These are phyloP conservation scores for Caenorhabditis macrosperma DNA, from an alignment of 2,888 invertebrate genomes.

Conservation along the genomic window DNA sequence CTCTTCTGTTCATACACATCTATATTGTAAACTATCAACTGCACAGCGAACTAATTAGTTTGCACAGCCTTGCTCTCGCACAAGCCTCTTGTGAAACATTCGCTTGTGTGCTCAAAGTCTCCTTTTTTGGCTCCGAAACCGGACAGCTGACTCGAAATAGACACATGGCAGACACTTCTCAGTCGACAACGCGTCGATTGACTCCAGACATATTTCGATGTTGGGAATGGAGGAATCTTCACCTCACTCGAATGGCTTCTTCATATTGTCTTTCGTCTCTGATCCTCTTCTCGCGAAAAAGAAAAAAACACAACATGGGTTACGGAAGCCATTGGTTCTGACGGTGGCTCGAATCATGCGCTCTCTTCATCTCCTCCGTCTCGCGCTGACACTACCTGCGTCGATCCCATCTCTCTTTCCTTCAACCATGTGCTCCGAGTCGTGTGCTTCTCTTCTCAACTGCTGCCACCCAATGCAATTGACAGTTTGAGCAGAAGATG, in stretches of 20 bases:
- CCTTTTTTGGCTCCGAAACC: conserved; percentile 33
- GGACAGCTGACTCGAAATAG: conserved; percentile 42
- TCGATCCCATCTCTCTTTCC: neutral
- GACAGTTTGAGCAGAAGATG: conserved; percentile 45
- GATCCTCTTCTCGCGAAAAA: neutral
- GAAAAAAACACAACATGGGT: neutral
- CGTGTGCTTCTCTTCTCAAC: conserved; percentile 11
- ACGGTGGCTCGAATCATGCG: conserved; percentile 7
- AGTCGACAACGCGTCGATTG: neutral
- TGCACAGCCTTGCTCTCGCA: neutral
- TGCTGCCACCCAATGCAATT: conserved; percentile 37
- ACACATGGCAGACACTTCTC: conserved; percentile 2
- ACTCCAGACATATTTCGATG: neutral
- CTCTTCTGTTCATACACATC: neutral
- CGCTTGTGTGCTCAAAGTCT: conserved; percentile 1
- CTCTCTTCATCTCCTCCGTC: neutral
- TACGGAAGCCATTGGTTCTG: conserved; percentile 27
- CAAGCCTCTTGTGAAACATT: conserved; percentile 16
- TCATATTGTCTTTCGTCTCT: neutral
- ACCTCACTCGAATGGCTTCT: conserved; percentile 7
- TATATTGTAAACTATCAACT: neutral
- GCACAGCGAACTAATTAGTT: conserved; percentile 1
- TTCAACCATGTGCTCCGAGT: neutral
- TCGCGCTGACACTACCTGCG: conserved; percentile 26
- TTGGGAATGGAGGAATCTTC: neutral